phyloP scores from a whole-genome alignment of 2,113 vertebrate genomes.

The Columbina picui region DNA sequence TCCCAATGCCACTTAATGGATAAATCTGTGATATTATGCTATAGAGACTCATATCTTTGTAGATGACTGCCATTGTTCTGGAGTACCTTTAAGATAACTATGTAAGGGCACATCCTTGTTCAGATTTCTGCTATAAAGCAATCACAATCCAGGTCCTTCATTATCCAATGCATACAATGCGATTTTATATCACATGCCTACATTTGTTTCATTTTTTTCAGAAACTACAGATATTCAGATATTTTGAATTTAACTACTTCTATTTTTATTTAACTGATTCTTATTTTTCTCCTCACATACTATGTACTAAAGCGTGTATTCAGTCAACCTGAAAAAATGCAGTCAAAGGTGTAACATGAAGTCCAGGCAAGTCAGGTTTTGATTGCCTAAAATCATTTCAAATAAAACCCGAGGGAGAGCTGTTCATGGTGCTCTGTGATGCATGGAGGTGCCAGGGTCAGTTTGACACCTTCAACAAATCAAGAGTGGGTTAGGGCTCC shows the following conservation, averaged over 20 bases:
- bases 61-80: constrained; percentile 5
- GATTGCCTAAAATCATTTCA: background rate
- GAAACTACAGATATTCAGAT: background rate
- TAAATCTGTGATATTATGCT: constrained; percentile 24
- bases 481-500: background rate
- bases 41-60: background rate
- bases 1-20: background rate
- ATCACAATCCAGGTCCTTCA: background rate
- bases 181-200: background rate
- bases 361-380: background rate
- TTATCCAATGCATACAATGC: background rate
- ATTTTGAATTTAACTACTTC: background rate
- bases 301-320: background rate
- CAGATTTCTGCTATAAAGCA: background rate
- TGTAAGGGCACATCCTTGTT: background rate
- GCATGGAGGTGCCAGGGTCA: background rate
- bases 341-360: background rate
- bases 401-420: background rate
- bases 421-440: background rate
- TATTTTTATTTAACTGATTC: background rate
- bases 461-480: background rate
- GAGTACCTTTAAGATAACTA: background rate
- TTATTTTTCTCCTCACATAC: background rate
- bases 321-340: background rate
- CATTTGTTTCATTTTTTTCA: background rate